Evolutionary conservation across 2,888 invertebrate genomes (phyloP).

Genomic region (Acleris holmiana): DNA sequence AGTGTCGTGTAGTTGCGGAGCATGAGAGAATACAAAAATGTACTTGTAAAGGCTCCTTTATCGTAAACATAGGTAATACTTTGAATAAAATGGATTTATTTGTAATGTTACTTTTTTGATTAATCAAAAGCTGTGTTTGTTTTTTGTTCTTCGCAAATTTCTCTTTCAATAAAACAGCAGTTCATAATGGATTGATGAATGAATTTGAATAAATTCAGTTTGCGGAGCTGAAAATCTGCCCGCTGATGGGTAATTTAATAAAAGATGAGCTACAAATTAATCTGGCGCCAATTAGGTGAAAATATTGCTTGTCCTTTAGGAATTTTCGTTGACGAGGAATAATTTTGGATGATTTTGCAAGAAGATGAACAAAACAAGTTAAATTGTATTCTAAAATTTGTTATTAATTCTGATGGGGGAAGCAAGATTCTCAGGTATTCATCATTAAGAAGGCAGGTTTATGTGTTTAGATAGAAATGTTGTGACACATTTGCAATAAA

Average conservation of each 20-base stretch:
- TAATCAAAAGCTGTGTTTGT: no score
- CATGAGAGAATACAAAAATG: no score
- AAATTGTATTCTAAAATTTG: not conserved
- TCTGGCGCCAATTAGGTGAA: conserved; percentile 23
- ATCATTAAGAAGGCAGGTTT: no score
- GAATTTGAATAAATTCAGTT: conserved; percentile 37
- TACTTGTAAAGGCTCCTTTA: no score
- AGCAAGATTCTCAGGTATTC: not conserved
- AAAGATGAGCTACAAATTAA: conserved; percentile 33
- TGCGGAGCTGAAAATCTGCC: conserved; percentile 18
- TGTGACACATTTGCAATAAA: no score
- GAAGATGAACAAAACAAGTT: conserved; percentile 7
- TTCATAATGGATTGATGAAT: conserved; percentile 34
- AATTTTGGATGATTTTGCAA: conserved; percentile 3
- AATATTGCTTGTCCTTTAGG: conserved; percentile 20
- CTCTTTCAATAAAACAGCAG: conserved; percentile 17
- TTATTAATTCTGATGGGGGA: not conserved
- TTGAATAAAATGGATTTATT: no score
- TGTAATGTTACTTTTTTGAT: no score
- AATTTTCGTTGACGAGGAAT: conserved; percentile 13
- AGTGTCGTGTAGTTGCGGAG: no score
- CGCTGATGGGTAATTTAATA: conserved; percentile 32
- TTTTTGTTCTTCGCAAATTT: not conserved
- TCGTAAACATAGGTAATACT: no score
- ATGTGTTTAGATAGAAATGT: no score